Evolutionary conservation across 2,113 vertebrate species (phyloP), one percentile per base, ranked within the genome.

Genomic region (Xenus cinereus): DNA sequence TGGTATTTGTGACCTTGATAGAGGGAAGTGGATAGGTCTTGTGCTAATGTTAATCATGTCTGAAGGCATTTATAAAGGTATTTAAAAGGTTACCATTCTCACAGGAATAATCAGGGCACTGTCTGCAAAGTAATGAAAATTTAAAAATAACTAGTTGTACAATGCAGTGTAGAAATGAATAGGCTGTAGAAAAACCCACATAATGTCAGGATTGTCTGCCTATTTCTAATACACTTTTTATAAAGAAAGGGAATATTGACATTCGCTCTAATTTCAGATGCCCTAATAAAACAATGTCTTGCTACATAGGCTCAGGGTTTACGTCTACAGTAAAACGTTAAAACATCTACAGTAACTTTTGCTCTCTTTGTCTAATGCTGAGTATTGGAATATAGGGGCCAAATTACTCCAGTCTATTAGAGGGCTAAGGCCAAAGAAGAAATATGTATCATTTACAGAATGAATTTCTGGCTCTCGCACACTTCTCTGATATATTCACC

Each of bases 91-190:
- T 89, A 43, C 45, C 53, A 13, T 81, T 89, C 77, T 90, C 74
- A 66, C 27, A 45, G 71, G 89, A 91, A 95, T 91, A 95, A 95
- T 95, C 89, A 89, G 90, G 77, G 14, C 95, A 91, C 73, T 43
- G 32, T 51, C 85, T 93, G 90, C 53, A 84, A 89, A 68, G 45
- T 84, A 87, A 78, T 72, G 66, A 84, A 89, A 84, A 81, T 89
- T 81, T 92, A 66, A 97, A 96, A 97, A 93, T 94, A 95, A 68
- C 92, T 53, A 69, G 57, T 75, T 89, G 90, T 87, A 93, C 90
- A 96, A 82, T 78, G 41, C 35, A 53, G 11, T 50, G 43, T 68
- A 87, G 62, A 78, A 96, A 84, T 73, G 91, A 97, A 90, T 66
- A 93, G 81, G 45, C 80, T 93, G 17, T 63, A 81, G 69, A 67